A percentile compares a stretch with the other conserved stretches of the same genome.
These are phyloP conservation scores for Ceratina australensis DNA, from an alignment of 1,140 invertebrate genomes.

Conservation along the genomic window DNA sequence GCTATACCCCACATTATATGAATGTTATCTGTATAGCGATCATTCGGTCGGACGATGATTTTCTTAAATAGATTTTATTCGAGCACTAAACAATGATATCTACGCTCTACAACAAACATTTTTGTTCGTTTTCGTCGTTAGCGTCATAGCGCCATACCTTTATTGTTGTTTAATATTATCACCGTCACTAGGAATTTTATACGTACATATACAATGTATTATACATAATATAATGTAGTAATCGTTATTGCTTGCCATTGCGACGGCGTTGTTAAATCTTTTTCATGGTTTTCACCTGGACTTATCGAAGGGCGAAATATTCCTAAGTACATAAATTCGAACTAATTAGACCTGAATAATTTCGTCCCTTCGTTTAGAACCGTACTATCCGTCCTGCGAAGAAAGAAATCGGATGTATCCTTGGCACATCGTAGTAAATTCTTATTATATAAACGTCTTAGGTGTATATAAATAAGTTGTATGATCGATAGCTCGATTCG, in stretches of 20 bases:
- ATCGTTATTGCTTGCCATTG: slow-evolving; percentile 41
- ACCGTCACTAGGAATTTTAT: slow-evolving; percentile 13
- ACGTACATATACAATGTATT: no score
- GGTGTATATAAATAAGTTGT: slow-evolving; percentile 65
- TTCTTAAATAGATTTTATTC: slow-evolving; percentile 70
- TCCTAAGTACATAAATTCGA: no score
- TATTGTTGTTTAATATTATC: slow-evolving; percentile 27
- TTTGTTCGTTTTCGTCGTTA: slow-evolving; percentile 41
- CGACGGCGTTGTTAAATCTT: slow-evolving; percentile 8
- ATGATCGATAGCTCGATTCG: slow-evolving; percentile 54
- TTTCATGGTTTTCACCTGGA: neutral
- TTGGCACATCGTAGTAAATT: slow-evolving; percentile 71
- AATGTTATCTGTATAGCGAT: neutral
- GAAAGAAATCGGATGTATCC: slow-evolving; percentile 44
- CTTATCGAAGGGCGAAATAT: neutral
- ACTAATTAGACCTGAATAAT: neutral
- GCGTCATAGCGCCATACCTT: slow-evolving; percentile 31
- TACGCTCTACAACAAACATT: slow-evolving; percentile 66
- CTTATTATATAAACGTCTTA: slow-evolving; percentile 58
- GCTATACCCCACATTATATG: no score
- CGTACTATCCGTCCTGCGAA: neutral
- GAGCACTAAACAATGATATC: slow-evolving; percentile 67
- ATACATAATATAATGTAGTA: slow-evolving; percentile 36
- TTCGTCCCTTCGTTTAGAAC: neutral
- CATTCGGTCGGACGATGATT: neutral